Percentiles rank a stretch among this genome's conserved stretches.
Evolutionary conservation across 1,140 invertebrate species (phyloP).

Genomic region (Gyrodactylus bullatarudis): DNA sequence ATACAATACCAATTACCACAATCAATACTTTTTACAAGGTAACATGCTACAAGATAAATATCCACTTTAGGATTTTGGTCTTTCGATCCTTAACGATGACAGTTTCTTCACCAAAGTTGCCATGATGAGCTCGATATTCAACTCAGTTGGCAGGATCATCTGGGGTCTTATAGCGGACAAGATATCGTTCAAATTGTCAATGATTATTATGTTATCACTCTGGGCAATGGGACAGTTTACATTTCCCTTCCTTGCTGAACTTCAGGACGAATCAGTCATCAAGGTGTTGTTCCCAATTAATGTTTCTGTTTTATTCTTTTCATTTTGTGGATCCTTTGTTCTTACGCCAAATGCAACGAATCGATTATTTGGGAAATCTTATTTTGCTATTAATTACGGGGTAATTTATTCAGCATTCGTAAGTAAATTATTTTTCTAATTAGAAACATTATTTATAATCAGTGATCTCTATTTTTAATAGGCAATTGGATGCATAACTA

Average conservation of each 20-base stretch:
- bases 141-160: neutral
- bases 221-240: neutral
- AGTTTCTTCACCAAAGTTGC: neutral
- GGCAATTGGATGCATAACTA: neutral
- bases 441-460: neutral
- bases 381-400: constrained; percentile 2
- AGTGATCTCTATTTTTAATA: neutral
- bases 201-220: constrained; percentile 5
- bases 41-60: neutral
- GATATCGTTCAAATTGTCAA: neutral
- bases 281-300: neutral
- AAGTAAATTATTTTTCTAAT: neutral
- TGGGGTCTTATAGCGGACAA: neutral
- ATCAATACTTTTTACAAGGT: constrained; percentile 1
- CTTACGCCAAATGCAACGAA: neutral
- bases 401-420: constrained; percentile 1
- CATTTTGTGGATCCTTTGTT: neutral
- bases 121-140: neutral
- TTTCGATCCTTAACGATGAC: neutral
- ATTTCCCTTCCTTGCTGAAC: neutral
- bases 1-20: neutral
- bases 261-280: neutral
- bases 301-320: constrained; percentile 6
- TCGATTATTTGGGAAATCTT: neutral
- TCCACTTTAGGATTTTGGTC: neutral